These are phyloP conservation scores for Ceratosolen fusciceps DNA, from an alignment of 1,140 invertebrate genomes.

Conservation along the genomic window DNA sequence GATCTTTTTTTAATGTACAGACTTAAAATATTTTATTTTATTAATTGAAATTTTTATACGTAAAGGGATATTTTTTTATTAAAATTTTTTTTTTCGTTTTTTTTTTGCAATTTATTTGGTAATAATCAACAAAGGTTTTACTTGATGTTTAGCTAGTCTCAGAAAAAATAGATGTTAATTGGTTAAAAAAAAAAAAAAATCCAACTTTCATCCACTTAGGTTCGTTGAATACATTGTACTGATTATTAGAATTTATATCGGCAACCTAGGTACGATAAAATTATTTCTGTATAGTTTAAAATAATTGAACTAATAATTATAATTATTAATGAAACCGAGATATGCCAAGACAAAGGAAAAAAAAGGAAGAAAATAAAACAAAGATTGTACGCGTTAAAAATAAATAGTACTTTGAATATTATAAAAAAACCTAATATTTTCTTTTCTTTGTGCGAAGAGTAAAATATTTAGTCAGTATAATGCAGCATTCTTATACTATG, in stretches of 20 bases:
- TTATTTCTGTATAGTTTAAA: not conserved
- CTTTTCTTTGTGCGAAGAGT: not conserved
- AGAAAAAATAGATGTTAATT: constrained; percentile 24
- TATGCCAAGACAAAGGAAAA: not conserved
- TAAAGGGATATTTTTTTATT: constrained; percentile 25
- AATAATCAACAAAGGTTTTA: constrained; percentile 23
- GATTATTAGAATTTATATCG: not conserved
- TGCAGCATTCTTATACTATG: constrained; percentile 58
- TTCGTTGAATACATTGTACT: constrained; percentile 13
- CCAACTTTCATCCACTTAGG: not conserved
- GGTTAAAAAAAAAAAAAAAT: constrained; percentile 13
- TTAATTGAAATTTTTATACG: constrained; percentile 6
- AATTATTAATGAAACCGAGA: not conserved
- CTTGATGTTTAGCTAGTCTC: constrained; percentile 34
- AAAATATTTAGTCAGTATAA: constrained; percentile 42
- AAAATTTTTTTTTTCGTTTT: too few relatives aligned
- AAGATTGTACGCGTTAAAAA: not conserved
- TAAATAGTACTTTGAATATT: constrained; percentile 10
- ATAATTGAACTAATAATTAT: not conserved
- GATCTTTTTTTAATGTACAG: not conserved
- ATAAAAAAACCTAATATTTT: constrained; percentile 13
- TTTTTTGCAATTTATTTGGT: constrained; percentile 23
- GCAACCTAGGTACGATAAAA: constrained; percentile 5
- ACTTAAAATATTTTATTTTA: constrained; percentile 21
- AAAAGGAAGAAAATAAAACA: not conserved